phyloP scores from a whole-genome alignment of 2,797 vertebrate species.

The Phoeniculus purpureus region DNA sequence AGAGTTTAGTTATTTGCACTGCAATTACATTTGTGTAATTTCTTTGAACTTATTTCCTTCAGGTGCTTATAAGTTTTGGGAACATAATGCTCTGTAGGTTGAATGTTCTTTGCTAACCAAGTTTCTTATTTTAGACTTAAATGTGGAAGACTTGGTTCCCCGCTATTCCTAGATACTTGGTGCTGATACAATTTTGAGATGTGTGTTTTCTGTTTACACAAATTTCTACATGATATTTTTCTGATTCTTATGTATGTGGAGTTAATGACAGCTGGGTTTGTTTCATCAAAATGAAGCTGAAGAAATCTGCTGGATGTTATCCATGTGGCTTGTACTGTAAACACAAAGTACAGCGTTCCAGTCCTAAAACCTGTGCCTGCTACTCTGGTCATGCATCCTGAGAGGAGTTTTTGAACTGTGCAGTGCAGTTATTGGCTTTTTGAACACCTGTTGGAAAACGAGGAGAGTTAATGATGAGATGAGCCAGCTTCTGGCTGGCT shows the following conservation, averaged over 20 bases:
- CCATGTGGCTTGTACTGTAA: too few species aligned
- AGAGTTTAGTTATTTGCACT: background rate
- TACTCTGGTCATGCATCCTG: background rate
- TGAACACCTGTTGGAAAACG: background rate
- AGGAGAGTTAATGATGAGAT: background rate
- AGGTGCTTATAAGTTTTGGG: background rate
- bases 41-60: background rate
- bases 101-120: background rate
- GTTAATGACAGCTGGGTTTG: background rate
- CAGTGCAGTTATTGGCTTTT: background rate
- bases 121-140: background rate
- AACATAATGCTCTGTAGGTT: background rate
- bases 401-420: background rate
- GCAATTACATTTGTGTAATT: background rate
- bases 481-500: background rate
- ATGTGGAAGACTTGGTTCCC: background rate
- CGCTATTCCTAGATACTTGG: background rate
- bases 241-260: background rate
- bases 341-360: background rate
- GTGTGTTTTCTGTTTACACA: background rate
- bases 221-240: conserved; percentile 4
- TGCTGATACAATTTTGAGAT: background rate
- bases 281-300: too few species aligned
- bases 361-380: background rate
- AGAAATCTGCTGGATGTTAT: too few species aligned